Evolutionary conservation across 2,113 vertebrate species (phyloP), one percentile per base, ranked within the genome.

Genomic region (Platysteira castanea): DNA sequence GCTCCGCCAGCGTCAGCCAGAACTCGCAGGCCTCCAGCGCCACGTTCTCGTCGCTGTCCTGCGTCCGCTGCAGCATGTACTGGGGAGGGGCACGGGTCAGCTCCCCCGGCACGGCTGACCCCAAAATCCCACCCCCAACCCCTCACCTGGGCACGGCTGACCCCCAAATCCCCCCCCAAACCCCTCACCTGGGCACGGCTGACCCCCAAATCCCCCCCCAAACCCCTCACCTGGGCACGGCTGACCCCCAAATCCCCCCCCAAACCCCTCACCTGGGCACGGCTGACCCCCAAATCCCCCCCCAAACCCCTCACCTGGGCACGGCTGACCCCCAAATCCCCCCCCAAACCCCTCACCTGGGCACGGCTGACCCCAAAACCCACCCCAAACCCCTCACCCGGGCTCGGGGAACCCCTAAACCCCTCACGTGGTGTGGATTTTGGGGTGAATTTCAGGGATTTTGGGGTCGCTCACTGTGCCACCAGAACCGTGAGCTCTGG

Each of bases 31-130:
- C 99, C 97, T 99, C 99, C 69, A 99, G 97, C 31, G 99, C 98
- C 93, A 99, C 99, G 1, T 99, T 99, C 98, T 99, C 99, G 22
- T 99, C 99, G 0, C 98, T 98, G 97, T 99, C 99, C 98, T 99
- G 99, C 2, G 99, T 99, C 87, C 99, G 97, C 97, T 99, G 99
- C 83, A 99, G 98, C 99, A 99, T 99, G 95, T 99, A 99, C 99
- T 99, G 74, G 1, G 4, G 22, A 1, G 16, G 14, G 26, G 4
- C 3, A 31, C 14, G 2, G 52, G 42, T 18, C 16, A 44, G 41
- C 41, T 42, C 41, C 14, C 22, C 47, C 6, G 44, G 21, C 69
- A 3, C 49, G 8, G 26, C 26, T 7, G 26, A 52, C 52, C 52
- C 28, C 52, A 31, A 54, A 49, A 49, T 7, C 17, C 28, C 19